Conservation (phyloP, 2,113 vertebrate species). For the Cavia aperea region DNA sequence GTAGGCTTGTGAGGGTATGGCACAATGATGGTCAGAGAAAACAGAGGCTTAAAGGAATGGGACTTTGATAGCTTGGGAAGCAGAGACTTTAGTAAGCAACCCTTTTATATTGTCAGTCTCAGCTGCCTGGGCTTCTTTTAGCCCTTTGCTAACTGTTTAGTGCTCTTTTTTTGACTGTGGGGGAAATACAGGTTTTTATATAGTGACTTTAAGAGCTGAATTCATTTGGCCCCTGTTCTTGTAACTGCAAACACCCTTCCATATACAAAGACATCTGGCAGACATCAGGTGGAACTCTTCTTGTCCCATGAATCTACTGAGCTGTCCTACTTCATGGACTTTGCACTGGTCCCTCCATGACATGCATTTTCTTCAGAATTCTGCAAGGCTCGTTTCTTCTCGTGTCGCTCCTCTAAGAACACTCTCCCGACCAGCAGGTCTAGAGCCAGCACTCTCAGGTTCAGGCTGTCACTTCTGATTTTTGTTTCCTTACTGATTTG, state of each 20-base stretch:
- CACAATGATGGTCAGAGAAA: background rate
- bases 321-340: background rate
- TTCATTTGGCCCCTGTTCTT: background rate
- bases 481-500: background rate
- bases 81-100: background rate
- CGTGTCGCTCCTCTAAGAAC: background rate
- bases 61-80: background rate
- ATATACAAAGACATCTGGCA: background rate
- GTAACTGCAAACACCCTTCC: background rate
- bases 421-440: background rate
- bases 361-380: background rate
- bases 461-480: background rate
- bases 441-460: background rate
- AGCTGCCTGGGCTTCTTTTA: background rate
- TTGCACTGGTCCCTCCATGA: background rate
- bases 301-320: background rate
- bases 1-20: background rate
- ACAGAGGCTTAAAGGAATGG: background rate
- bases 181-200: background rate
- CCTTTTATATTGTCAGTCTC: background rate
- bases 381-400: background rate
- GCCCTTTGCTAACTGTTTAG: background rate
- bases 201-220: background rate
- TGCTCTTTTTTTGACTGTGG: background rate
- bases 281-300: background rate